Evolutionary conservation across 2,888 invertebrate genomes (phyloP).

Genomic region (Acleris laterana): DNA sequence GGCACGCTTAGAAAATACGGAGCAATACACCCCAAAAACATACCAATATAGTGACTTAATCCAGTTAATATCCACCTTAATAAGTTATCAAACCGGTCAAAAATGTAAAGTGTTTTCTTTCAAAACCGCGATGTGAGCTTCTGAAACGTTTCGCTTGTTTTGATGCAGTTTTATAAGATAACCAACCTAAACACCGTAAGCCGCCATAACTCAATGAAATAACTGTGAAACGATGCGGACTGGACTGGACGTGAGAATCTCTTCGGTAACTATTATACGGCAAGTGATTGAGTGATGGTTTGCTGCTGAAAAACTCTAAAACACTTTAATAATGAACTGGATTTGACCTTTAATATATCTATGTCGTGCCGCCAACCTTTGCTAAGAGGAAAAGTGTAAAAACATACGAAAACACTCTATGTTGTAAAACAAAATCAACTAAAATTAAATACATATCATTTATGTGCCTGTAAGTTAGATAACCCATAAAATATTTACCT

Average conservation of each 20-base stretch:
- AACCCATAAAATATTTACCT: constrained; percentile 45
- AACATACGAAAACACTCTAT: constrained; percentile 16
- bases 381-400: constrained; percentile 9
- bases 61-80: neutral
- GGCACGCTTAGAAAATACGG: constrained; percentile 68
- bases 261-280: constrained; percentile 46
- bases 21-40: constrained; percentile 62
- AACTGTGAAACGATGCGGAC: constrained; percentile 56
- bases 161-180: constrained; percentile 50
- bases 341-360: constrained; percentile 3
- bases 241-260: constrained; percentile 46
- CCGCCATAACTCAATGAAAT: constrained; percentile 64
- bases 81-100: constrained; percentile 8
- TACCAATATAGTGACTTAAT: constrained; percentile 48
- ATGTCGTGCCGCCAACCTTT: constrained; percentile 15
- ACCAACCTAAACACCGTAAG: constrained; percentile 54
- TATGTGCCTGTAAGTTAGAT: constrained; percentile 75
- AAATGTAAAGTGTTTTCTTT: constrained; percentile 7
- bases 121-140: constrained; percentile 1
- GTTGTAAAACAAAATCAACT: constrained; percentile 52
- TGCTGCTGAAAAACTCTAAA: neutral
- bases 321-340: neutral
- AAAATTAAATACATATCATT: constrained; percentile 75
- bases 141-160: constrained; percentile 42
- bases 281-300: neutral